Percentiles rank a stretch among this genome's conserved stretches.
Conservation (phyloP, 2,888 invertebrate genomes). For the Dicyrtoma fusca region DNA sequence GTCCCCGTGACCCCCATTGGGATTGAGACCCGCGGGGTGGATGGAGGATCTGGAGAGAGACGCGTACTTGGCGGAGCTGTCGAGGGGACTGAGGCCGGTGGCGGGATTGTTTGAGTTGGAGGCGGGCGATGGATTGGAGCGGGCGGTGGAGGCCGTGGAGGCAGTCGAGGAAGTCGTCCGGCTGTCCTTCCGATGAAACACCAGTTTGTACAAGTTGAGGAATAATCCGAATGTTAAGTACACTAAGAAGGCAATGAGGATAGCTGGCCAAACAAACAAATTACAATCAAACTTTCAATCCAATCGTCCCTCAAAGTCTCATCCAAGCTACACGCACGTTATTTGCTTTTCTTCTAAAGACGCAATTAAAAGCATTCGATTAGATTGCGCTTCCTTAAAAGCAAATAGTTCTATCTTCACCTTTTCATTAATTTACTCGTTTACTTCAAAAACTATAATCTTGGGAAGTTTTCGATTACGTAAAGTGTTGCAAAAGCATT, state of each 20-base stretch:
- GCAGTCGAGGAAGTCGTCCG: conserved; percentile 17
- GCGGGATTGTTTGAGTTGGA: neutral
- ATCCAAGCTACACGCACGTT: no score
- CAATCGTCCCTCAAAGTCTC: neutral
- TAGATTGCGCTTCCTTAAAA: no score
- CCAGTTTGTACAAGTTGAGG: conserved; percentile 25
- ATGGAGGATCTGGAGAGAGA: conserved; percentile 5
- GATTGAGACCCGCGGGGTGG: neutral
- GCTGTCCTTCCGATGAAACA: conserved; percentile 29
- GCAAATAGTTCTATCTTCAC: no score
- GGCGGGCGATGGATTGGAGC: neutral
- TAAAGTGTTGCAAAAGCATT: no score
- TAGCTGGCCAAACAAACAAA: conserved; percentile 38
- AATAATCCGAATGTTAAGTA: conserved; percentile 57
- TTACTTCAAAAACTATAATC: no score
- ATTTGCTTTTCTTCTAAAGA: no score
- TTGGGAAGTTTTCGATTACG: no score
- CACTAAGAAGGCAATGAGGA: conserved; percentile 51
- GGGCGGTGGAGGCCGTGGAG: conserved; percentile 11
- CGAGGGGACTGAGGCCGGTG: neutral
- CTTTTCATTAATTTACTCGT: no score
- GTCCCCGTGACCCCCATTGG: no score
- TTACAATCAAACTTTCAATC: no score
- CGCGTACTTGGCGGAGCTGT: neutral
- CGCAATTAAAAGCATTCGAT: no score